These are phyloP conservation scores for Brachionus koreanus DNA, from an alignment of 1,140 invertebrate species.

Conservation along the genomic window DNA sequence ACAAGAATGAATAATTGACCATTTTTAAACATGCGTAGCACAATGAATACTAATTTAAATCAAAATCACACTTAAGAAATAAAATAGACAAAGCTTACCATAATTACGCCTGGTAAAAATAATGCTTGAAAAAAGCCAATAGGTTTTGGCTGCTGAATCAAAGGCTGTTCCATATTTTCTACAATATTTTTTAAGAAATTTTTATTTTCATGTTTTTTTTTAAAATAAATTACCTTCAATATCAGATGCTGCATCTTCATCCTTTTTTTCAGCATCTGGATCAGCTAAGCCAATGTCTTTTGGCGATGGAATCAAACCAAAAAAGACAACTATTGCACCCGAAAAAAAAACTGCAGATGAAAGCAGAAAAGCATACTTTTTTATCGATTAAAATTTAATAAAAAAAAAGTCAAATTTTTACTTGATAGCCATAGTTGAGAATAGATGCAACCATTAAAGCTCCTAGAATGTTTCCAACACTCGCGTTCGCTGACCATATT, in stretches of 20 bases:
- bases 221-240: neutral
- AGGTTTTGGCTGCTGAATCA: conserved; percentile 2
- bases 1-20: conserved; percentile 63
- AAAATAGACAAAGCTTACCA: conserved; percentile 49
- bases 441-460: conserved; percentile 58
- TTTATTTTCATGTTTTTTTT: neutral
- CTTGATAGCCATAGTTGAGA: conserved; percentile 60
- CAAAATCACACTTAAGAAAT: neutral
- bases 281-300: conserved; percentile 50
- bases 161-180: conserved; percentile 25
- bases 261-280: neutral
- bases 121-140: conserved; percentile 55
- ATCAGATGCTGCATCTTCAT: neutral
- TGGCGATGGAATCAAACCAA: conserved; percentile 55
- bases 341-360: conserved; percentile 56
- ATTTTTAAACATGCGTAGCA: conserved; percentile 61
- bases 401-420: conserved; percentile 45
- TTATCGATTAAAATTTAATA: neutral
- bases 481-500: conserved; percentile 61
- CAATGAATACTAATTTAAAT: conserved; percentile 53
- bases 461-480: conserved; percentile 62
- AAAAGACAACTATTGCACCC: conserved; percentile 55
- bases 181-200: neutral
- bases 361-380: conserved; percentile 58
- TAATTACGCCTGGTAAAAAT: conserved; percentile 59